Base-by-base conservation (phyloP, 1,140 invertebrate species). In the Megalopta genalis region DNA sequence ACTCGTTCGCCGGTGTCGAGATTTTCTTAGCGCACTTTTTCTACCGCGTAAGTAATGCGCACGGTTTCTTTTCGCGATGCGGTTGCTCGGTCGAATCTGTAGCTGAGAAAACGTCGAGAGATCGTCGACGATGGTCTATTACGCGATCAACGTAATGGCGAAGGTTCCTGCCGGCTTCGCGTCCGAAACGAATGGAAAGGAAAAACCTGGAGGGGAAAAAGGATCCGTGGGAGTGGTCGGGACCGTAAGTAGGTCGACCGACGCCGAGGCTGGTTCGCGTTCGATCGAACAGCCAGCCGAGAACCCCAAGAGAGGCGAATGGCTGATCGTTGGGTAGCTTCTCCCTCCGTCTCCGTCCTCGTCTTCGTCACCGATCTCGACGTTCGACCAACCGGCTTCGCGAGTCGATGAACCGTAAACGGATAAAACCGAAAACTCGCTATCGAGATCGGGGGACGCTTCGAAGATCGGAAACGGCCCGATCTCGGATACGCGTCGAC, bases 161-260 rank as follows among this genome's bases (percentile, higher is more conserved):
- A 57, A 72, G 67, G 67, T 70, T 25, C 60, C 42, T 46, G 42
- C 57, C 25, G 64, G 42, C 69, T 57, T 63, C 10, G 54, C 46
- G 49, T 72, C 68, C 42, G 42, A 46, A 60, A 65, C 63, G 59
- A 82, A 82, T 69, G 68, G 81, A 80, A 82, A 80, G 76, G 62
- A 79, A 80, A 74, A 80, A 74, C 77, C 62, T 70, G 39, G 49
- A 66, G n/a, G 49, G 65, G 68, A 68, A 76, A 81, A 74, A 69
- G 75, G 80, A 77, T 65, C 71, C 54, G 52, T 70, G 80, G 82
- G 82, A 84, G 82, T 84, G 82, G 82, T 84, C 82, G 72, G 14
- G 54, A 9, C 52, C 14, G 52, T 75, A 84, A 81, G 82, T 81
- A 78, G 80, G 82, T 84, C 79, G 74, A 21, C 18, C 49, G 46